Evolutionary conservation across 1,140 invertebrate genomes (phyloP), one percentile per base, ranked within the genome.

Genomic region (Macrobrachium nipponense): DNA sequence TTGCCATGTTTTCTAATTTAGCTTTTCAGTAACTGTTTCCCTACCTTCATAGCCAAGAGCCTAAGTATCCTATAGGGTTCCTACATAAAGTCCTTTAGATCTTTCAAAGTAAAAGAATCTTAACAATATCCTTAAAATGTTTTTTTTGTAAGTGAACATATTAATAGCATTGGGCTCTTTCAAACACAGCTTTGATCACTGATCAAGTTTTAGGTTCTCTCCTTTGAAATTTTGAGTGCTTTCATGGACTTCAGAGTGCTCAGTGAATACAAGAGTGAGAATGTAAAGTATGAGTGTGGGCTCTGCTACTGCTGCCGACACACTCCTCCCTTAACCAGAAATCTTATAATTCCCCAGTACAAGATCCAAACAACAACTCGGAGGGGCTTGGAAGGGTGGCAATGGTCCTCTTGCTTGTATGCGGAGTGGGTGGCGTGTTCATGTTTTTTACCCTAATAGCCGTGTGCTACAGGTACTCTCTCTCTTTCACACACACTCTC

Each of bases 361-460:
- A 73, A 70, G 51, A 36, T 64, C 7, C 23, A 96, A 95, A 93
- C 91, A 93, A 93, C 90, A 92, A 93, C 91, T 93, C 94, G 90
- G 94, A 94, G 93, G 95, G 95, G 92, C 94, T 97, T 92, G 96
- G 95, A 93, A 97, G 96, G 90, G 94, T 96, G 92, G 94, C 94
- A 91, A 95, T 98, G 95, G 96, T 98, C 91, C 94, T 97, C 92
- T 96, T 97, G 92, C 94, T 98, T 93, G 95, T 97, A 90, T 94
- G 95, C 91, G 96, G 97, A 91, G 96, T 97, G 91, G 97, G 96
- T 91, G 94, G 94, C 91, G 96, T 98, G 93, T 97, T 98, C 95
- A 94, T 97, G 94, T 95, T 95, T 94, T 97, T 98, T 94, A 96
- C 96, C 91, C 94, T 97, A 93, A 94, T 97, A 94, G 96, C 97